These are phyloP conservation scores for Esperia sulphurella DNA, from an alignment of 2,888 invertebrate genomes.

Conservation along the genomic window DNA sequence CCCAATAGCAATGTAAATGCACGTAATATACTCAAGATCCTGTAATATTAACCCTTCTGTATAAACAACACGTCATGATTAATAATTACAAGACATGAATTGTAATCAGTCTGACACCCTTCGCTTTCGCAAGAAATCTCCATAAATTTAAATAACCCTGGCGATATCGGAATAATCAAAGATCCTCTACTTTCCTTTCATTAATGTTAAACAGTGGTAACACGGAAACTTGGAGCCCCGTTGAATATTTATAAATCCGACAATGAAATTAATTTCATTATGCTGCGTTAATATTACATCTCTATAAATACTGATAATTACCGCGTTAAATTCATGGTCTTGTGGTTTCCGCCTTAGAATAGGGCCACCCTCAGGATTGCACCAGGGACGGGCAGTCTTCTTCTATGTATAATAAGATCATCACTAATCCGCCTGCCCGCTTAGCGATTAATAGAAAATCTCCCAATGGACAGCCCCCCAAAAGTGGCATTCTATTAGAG, in stretches of 20 bases:
- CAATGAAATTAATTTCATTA: slow-evolving; percentile 60
- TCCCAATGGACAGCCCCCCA: no score
- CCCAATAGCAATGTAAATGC: no score
- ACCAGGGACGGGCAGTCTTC: no score
- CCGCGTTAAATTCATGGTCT: slow-evolving; percentile 28
- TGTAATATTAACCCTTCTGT: no score
- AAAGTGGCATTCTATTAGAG: no score
- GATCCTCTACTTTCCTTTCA: slow-evolving; percentile 18
- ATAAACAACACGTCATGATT: background rate
- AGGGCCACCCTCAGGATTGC: no score
- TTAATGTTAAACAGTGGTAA: slow-evolving; percentile 32
- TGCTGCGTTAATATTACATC: slow-evolving; percentile 44
- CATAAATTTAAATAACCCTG: slow-evolving; percentile 38
- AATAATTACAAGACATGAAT: slow-evolving; percentile 2
- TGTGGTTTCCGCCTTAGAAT: no score
- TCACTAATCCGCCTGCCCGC: no score
- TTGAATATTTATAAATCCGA: slow-evolving; percentile 65
- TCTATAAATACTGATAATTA: slow-evolving; percentile 48
- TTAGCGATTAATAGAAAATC: no score
- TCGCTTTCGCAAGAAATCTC: slow-evolving; percentile 21
- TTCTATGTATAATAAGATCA: no score
- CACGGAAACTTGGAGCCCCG: slow-evolving; percentile 42
- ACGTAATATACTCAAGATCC: no score
- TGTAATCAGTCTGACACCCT: slow-evolving; percentile 2
- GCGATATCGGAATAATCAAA: slow-evolving; percentile 24